Evolutionary conservation across 2,888 invertebrate genomes (phyloP).

Genomic region (Xestia xanthographa): DNA sequence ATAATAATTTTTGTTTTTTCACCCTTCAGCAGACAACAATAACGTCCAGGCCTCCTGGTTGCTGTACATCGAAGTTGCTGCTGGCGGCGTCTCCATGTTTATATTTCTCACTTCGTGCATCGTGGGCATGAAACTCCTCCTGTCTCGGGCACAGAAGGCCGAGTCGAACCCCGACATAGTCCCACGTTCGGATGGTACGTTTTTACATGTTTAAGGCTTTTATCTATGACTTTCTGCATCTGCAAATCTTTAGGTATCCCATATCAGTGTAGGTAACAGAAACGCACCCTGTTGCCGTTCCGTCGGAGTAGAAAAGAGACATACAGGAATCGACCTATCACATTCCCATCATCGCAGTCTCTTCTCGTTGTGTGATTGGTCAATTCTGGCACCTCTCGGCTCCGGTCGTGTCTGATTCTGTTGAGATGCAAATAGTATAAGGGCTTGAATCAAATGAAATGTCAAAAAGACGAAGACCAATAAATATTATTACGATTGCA

Average conservation of each 20-base stretch:
- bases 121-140: constrained; percentile 66
- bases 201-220: not conserved
- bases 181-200: constrained; percentile 26
- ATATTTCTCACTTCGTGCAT: constrained; percentile 9
- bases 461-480: too few species aligned
- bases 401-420: too few species aligned
- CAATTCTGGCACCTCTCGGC: too few species aligned
- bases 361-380: too few species aligned
- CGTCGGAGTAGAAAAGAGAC: too few species aligned
- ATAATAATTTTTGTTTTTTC: not conserved
- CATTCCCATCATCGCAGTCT: too few species aligned
- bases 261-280: not conserved
- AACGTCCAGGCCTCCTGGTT: constrained; percentile 59
- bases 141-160: not conserved
- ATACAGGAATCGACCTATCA: too few species aligned
- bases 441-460: too few species aligned
- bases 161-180: not conserved
- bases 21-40: not conserved
- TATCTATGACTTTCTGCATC: not conserved
- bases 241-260: not conserved
- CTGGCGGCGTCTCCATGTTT: constrained; percentile 60
- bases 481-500: too few species aligned
- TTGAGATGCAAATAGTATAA: too few species aligned
- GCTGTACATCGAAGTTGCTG: constrained; percentile 70
- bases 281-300: not conserved